A percentile compares a stretch with the other conserved stretches of the same genome.
These are phyloP conservation scores for Hippopotamyrus pictus DNA, from an alignment of 2,797 vertebrate genomes.

Conservation along the genomic window DNA sequence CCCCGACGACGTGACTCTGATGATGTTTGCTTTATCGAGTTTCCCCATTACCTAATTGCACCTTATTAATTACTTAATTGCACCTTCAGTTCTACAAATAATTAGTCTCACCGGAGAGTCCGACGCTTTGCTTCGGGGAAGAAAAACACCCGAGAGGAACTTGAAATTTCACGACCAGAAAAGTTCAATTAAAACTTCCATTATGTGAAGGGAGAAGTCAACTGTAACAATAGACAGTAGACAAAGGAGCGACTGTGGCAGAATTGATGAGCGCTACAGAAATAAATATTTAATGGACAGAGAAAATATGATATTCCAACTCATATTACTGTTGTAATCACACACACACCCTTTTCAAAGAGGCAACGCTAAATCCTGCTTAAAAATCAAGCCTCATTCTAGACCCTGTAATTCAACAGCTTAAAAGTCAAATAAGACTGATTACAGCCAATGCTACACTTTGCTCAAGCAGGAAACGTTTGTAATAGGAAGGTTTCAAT, in stretches of 20 bases:
- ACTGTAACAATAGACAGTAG: background rate
- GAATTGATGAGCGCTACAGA: background rate
- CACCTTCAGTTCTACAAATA: conserved; percentile 6
- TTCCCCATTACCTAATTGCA: background rate
- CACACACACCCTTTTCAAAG: background rate
- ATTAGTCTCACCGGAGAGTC: background rate
- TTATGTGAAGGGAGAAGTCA: background rate
- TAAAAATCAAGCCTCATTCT: conserved; percentile 12
- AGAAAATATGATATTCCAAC: conserved; percentile 1
- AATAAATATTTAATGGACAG: background rate
- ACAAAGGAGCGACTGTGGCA: background rate
- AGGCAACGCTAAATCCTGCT: conserved; percentile 12
- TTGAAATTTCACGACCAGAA: conserved; percentile 10
- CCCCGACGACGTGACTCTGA: background rate
- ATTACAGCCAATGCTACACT: conserved; percentile 2
- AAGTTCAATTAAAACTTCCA: conserved; percentile 3
- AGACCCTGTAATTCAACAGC: conserved; percentile 15
- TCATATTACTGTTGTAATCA: background rate
- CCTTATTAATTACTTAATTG: background rate
- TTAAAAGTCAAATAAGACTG: conserved; percentile 1
- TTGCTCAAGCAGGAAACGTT: background rate
- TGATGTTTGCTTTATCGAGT: background rate
- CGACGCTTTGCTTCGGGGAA: background rate
- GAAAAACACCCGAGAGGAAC: background rate
- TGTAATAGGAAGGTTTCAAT: background rate